Percentiles rank a stretch among this genome's conserved stretches.
phyloP scores from a whole-genome alignment of 2,888 invertebrate genomes.

The Calliopum simillimum region DNA sequence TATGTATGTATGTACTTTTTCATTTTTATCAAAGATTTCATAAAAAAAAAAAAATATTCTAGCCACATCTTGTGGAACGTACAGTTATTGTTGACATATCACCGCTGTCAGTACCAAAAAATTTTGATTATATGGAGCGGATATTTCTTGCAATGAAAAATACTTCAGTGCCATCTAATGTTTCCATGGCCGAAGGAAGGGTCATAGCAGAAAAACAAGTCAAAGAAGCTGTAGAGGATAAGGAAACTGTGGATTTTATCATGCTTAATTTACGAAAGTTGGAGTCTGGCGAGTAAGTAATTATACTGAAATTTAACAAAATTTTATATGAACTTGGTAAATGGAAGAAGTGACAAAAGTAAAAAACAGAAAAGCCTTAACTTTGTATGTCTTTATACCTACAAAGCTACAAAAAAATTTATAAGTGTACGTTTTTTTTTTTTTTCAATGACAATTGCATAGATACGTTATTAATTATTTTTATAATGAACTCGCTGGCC shows the following conservation, averaged over 20 bases:
- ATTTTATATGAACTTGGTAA: too few species aligned
- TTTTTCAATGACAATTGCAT: too few species aligned
- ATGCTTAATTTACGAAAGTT: slow-evolving; percentile 85
- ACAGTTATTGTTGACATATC: slow-evolving; percentile 81
- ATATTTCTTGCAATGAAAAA: slow-evolving; percentile 75
- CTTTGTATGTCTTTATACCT: too few species aligned
- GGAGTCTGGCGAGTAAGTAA: slow-evolving; percentile 52
- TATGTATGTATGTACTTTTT: slow-evolving; percentile 68
- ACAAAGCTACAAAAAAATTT: too few species aligned
- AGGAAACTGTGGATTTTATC: slow-evolving; percentile 79
- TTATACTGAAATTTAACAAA: background rate
- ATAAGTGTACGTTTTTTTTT: too few species aligned
- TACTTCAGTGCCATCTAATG: slow-evolving; percentile 72
- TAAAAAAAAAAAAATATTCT: slow-evolving; percentile 39
- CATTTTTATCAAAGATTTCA: background rate
- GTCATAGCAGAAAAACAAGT: slow-evolving; percentile 76
- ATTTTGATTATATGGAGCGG: slow-evolving; percentile 72
- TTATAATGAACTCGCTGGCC: too few species aligned
- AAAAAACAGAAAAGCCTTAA: too few species aligned
- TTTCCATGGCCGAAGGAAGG: slow-evolving; percentile 78
- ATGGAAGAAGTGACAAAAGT: too few species aligned
- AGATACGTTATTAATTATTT: too few species aligned
- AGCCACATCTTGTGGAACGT: slow-evolving; percentile 75
- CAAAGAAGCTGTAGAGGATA: slow-evolving; percentile 69
- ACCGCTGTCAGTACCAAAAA: slow-evolving; percentile 71